A percentile compares a stretch with the other conserved stretches of the same genome.
These are phyloP conservation scores for Indicator indicator DNA, from an alignment of 2,113 vertebrate genomes.

Conservation along the genomic window DNA sequence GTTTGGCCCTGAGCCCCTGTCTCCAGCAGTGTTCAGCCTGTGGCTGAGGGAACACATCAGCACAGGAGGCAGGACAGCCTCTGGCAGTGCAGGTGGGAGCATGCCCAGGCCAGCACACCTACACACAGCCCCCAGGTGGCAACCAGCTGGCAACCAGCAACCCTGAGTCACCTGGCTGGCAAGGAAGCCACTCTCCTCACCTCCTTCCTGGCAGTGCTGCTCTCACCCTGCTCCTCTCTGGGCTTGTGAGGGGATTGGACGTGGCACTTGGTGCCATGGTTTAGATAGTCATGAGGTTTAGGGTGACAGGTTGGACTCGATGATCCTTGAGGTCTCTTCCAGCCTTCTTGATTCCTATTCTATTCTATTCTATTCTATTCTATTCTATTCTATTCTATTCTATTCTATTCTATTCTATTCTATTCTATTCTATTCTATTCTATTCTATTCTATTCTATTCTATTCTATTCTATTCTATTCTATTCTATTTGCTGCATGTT, in stretches of 20 bases:
- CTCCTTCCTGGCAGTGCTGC: neutral
- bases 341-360: no score
- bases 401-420: no score
- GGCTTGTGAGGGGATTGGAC: neutral
- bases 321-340: no score
- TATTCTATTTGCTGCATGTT: rapidly evolving
- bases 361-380: no score
- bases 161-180: neutral
- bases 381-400: no score
- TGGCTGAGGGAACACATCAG: rapidly evolving
- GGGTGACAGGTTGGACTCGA: no score
- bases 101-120: neutral
- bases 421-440: no score
- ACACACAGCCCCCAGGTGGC: rapidly evolving
- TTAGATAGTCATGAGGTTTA: no score
- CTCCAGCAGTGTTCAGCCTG: rapidly evolving
- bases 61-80: neutral
- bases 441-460: no score
- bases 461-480: no score
- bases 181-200: neutral
- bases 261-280: no score
- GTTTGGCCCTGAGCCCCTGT: neutral
- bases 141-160: neutral
- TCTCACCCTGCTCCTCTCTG: rapidly evolving
- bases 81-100: neutral